phyloP scores from a whole-genome alignment of 1,140 invertebrate species.

The Rhyacophila brunnea region DNA sequence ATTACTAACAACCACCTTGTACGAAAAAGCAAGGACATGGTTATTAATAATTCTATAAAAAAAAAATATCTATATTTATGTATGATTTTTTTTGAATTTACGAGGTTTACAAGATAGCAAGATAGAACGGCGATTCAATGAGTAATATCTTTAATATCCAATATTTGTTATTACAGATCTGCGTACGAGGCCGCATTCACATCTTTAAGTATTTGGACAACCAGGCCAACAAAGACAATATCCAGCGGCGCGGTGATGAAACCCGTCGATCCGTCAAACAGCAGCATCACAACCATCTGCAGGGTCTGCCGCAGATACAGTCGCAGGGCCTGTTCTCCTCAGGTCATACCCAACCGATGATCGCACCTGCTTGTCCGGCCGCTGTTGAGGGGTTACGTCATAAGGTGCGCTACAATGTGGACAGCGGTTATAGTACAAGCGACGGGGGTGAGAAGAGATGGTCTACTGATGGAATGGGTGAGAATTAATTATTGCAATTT shows the following conservation, averaged over 20 bases:
- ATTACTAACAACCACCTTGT: too few relatives aligned
- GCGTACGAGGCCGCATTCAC: conserved; percentile 86
- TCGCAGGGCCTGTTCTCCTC: conserved; percentile 20
- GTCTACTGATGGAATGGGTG: conserved; percentile 73
- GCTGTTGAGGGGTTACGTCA: conserved; percentile 49
- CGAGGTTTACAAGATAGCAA: too few relatives aligned
- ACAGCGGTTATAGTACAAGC: conserved; percentile 83
- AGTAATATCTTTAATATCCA: too few relatives aligned
- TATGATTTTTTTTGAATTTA: too few relatives aligned
- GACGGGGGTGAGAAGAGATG: conserved; percentile 81
- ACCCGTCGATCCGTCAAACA: conserved; percentile 49
- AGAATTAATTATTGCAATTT: too few relatives aligned
- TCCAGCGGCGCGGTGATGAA: conserved; percentile 55
- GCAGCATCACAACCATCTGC: conserved; percentile 18
- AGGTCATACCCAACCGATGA: neutral
- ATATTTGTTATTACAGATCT: conserved; percentile 64
- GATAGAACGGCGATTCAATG: too few relatives aligned
- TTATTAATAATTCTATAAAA: too few relatives aligned
- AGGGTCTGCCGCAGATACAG: neutral
- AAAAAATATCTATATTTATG: too few relatives aligned
- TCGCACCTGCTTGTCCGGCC: neutral
- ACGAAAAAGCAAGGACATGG: too few relatives aligned
- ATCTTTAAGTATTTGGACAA: conserved; percentile 93
- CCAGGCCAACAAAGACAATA: conserved; percentile 72
- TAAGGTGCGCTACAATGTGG: conserved; percentile 72